Conservation (phyloP, 2,113 vertebrate genomes). For the Probosciger aterrimus region DNA sequence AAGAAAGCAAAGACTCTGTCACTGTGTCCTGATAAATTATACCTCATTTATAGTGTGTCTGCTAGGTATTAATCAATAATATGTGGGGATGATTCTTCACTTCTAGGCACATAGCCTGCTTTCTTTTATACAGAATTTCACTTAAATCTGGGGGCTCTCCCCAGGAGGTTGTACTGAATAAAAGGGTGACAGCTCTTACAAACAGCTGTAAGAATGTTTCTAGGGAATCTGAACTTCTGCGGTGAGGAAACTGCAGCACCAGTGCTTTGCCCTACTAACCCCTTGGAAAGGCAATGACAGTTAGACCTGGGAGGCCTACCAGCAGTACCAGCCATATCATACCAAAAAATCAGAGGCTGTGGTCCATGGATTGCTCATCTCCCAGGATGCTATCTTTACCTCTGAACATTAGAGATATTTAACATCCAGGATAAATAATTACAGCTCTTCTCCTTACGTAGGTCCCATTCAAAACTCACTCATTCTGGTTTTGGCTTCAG, state of each 20-base stretch:
- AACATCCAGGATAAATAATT: neutral
- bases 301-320: neutral
- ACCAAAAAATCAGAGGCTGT: neutral
- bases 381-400: neutral
- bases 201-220: neutral
- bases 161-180: neutral
- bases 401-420: neutral
- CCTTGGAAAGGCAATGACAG: neutral
- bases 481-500: neutral
- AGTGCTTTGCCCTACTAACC: neutral
- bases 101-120: neutral
- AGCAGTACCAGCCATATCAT: neutral
- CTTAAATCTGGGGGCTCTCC: neutral
- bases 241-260: neutral
- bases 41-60: conserved; percentile 48
- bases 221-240: neutral
- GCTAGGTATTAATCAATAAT: conserved; percentile 50
- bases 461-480: neutral
- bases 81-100: neutral
- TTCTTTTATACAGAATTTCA: neutral
- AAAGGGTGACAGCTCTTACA: neutral
- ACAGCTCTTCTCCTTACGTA: neutral
- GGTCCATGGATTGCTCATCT: neutral
- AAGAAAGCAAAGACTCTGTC: conserved; percentile 61
- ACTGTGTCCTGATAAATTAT: conserved; percentile 39